Evolutionary conservation across 2,113 vertebrate genomes (phyloP).

Genomic region (Ascaphus truei): DNA sequence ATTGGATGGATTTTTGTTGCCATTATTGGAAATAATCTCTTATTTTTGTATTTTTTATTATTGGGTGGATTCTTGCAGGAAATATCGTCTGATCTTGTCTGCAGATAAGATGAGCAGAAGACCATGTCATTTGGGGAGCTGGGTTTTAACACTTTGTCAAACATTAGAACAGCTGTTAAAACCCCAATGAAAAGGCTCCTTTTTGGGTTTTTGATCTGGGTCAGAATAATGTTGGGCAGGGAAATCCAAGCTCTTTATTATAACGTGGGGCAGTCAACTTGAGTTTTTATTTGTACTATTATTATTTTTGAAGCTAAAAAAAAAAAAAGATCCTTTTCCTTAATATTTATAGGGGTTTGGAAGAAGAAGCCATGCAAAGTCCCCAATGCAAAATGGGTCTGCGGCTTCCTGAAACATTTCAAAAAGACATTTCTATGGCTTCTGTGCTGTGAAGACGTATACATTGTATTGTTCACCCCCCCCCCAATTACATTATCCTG

Average conservation of each 20-base stretch:
- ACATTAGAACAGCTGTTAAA: conserved; percentile 46
- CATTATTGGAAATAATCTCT: no score
- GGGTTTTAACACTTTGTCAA: conserved; percentile 36
- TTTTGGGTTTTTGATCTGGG: conserved; percentile 40
- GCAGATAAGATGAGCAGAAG: background rate
- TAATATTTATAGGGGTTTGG: background rate
- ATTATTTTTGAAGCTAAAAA: background rate
- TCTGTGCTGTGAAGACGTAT: conserved; percentile 21
- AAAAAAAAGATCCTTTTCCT: background rate
- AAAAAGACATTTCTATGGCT: background rate
- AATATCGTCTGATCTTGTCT: background rate
- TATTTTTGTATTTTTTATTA: background rate
- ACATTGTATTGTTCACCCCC: background rate
- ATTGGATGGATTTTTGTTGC: no score
- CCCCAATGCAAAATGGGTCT: conserved; percentile 26
- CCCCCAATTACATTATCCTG: background rate
- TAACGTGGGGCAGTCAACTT: conserved; percentile 32
- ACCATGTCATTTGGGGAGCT: conserved; percentile 15
- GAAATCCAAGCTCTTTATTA: conserved; percentile 24
- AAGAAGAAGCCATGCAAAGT: conserved; percentile 35
- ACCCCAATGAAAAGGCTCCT: conserved; percentile 40
- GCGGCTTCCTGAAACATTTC: conserved; percentile 43
- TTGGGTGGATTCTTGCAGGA: background rate
- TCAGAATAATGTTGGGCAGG: conserved; percentile 38
- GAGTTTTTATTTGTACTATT: conserved; percentile 41